These are phyloP conservation scores for Norana najaformis DNA, from an alignment of 2,888 invertebrate species.

Conservation along the genomic window DNA sequence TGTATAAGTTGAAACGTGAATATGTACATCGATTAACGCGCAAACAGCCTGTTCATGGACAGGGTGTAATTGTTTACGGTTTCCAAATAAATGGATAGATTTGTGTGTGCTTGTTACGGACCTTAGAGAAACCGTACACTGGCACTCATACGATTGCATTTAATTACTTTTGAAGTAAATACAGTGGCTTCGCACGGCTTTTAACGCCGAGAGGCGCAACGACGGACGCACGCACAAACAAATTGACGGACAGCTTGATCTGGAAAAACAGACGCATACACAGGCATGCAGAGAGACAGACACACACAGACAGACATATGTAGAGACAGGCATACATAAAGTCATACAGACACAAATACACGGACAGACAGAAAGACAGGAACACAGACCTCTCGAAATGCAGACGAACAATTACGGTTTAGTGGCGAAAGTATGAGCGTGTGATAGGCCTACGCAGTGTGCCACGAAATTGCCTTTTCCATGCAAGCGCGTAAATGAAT, in stretches of 20 bases:
- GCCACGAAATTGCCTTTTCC: conserved; percentile 7
- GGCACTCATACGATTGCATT: not conserved
- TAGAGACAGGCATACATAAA: too few species aligned
- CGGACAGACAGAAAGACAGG: too few species aligned
- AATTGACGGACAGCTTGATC: too few species aligned
- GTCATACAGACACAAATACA: too few species aligned
- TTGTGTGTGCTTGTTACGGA: not conserved
- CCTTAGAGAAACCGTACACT: not conserved
- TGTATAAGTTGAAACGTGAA: too few species aligned
- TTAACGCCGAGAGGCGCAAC: not conserved
- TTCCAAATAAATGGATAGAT: not conserved
- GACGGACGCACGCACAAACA: not conserved
- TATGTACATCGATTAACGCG: not conserved
- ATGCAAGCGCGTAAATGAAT: not conserved
- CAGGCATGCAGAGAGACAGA: too few species aligned
- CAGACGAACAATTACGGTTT: not conserved
- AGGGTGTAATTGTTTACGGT: not conserved
- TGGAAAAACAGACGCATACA: too few species aligned
- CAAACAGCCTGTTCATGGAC: not conserved
- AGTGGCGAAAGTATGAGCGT: too few species aligned
- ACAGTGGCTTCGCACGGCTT: not conserved
- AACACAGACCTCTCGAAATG: not conserved
- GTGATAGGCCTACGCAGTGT: not conserved
- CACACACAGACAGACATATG: too few species aligned
- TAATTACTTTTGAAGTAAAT: not conserved